Conservation (phyloP, 2,113 vertebrate species). For the Ancistrus triradiatus region DNA sequence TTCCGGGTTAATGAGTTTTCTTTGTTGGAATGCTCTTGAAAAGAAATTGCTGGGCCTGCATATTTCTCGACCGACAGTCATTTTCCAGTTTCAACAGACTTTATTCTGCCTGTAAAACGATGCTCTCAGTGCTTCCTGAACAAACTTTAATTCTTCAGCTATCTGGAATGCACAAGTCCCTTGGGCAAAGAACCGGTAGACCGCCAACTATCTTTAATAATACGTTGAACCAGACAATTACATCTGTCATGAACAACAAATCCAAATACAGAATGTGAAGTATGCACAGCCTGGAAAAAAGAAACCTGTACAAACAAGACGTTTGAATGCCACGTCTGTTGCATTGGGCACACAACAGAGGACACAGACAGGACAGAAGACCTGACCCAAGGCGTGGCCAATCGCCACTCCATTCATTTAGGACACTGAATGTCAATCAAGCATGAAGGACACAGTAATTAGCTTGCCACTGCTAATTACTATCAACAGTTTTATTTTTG, state of each 20-base stretch:
- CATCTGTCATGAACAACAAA: constrained; percentile 12
- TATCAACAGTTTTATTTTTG: constrained; percentile 43
- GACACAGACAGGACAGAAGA: not conserved
- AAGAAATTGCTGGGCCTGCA: constrained; percentile 54
- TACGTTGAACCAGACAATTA: constrained; percentile 42
- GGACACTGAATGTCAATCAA: constrained; percentile 43
- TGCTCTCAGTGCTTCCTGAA: constrained; percentile 34
- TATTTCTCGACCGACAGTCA: constrained; percentile 44
- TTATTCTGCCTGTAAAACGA: constrained; percentile 31
- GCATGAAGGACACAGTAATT: constrained; percentile 8
- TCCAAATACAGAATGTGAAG: constrained; percentile 24
- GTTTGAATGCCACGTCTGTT: not conserved
- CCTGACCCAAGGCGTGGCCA: constrained; percentile 15
- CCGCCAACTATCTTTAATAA: constrained; percentile 46
- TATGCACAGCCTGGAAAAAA: constrained; percentile 36
- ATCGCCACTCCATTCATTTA: constrained; percentile 16
- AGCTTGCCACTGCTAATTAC: constrained; percentile 44
- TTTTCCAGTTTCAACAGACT: constrained; percentile 16
- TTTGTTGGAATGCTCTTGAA: constrained; percentile 55
- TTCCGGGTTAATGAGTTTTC: constrained; percentile 61
- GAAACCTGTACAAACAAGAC: constrained; percentile 15
- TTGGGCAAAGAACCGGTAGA: constrained; percentile 9
- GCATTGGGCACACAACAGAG: constrained; percentile 3
- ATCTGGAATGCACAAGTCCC: constrained; percentile 35
- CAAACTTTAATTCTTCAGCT: constrained; percentile 24